Conservation (phyloP, 2,797 vertebrate species). For the Falco berigora region DNA sequence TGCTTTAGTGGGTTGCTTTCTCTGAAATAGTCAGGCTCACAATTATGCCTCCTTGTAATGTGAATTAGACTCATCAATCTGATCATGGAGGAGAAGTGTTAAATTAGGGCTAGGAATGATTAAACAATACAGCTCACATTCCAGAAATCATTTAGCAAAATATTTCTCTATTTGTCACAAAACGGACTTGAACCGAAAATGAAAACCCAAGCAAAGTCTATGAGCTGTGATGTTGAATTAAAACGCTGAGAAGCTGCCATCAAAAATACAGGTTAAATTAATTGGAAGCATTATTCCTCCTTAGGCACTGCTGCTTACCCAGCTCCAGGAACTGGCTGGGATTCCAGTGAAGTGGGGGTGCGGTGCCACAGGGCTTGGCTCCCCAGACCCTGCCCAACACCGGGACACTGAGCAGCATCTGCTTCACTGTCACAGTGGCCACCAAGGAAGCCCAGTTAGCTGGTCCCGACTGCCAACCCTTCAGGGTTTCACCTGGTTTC, state of each 20-base stretch:
- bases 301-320: neutral
- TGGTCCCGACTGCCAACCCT: accelerated
- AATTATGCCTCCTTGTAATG: neutral
- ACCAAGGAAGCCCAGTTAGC: neutral
- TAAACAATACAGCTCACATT: neutral
- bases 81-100: neutral
- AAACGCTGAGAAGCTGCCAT: neutral
- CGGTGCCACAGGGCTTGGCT: accelerated
- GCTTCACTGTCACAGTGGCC: neutral
- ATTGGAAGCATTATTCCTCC: neutral
- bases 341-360: neutral
- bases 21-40: neutral
- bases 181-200: neutral
- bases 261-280: neutral
- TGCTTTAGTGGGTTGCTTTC: neutral
- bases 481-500: neutral
- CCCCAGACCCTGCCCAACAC: neutral
- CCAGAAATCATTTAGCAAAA: neutral
- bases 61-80: neutral
- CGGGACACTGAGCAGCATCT: neutral
- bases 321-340: neutral
- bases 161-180: neutral
- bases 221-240: neutral
- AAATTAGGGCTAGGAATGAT: neutral
- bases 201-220: neutral